A percentile compares a stretch with the other conserved stretches of the same genome.
phyloP scores from a whole-genome alignment of 2,888 invertebrate species.

The Drosophila borealis region DNA sequence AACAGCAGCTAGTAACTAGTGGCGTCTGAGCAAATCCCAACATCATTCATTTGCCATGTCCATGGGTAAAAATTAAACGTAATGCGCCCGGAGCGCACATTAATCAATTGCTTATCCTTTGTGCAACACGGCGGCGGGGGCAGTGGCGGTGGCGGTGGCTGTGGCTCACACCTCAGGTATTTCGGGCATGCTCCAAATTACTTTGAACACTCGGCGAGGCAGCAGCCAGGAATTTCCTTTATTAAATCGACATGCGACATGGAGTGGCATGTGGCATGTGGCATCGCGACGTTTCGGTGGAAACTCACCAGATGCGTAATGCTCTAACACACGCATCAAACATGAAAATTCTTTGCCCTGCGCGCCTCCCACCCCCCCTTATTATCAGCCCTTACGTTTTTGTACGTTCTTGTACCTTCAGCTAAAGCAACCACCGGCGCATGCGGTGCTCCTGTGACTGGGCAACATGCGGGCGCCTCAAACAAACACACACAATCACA shows the following conservation, averaged over 20 bases:
- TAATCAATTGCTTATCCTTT: constrained; percentile 79
- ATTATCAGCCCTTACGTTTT: constrained; percentile 13
- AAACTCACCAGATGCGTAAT: constrained; percentile 77
- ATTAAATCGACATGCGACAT: constrained; percentile 74
- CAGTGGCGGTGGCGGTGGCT: not conserved
- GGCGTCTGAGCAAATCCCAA: constrained; percentile 47
- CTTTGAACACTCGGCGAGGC: constrained; percentile 71
- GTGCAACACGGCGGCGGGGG: constrained; percentile 21
- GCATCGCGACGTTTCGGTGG: constrained; percentile 51
- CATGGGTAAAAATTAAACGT: constrained; percentile 75
- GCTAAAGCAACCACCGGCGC: constrained; percentile 63
- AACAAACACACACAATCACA: constrained; percentile 24
- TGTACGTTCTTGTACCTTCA: constrained; percentile 43
- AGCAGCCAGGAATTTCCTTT: constrained; percentile 74
- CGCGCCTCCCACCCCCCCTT: not conserved
- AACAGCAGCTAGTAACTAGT: constrained; percentile 38
- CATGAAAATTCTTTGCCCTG: constrained; percentile 61
- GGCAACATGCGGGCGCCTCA: constrained; percentile 62
- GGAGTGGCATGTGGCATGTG: constrained; percentile 52
- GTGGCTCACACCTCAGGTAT: constrained; percentile 62
- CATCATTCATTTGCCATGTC: constrained; percentile 65
- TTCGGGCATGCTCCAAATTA: constrained; percentile 80
- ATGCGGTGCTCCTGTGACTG: constrained; percentile 42
- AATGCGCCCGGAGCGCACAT: constrained; percentile 76
- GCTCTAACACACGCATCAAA: constrained; percentile 66